Conservation (phyloP, 2,888 invertebrate genomes). For the Morpho helenor region DNA sequence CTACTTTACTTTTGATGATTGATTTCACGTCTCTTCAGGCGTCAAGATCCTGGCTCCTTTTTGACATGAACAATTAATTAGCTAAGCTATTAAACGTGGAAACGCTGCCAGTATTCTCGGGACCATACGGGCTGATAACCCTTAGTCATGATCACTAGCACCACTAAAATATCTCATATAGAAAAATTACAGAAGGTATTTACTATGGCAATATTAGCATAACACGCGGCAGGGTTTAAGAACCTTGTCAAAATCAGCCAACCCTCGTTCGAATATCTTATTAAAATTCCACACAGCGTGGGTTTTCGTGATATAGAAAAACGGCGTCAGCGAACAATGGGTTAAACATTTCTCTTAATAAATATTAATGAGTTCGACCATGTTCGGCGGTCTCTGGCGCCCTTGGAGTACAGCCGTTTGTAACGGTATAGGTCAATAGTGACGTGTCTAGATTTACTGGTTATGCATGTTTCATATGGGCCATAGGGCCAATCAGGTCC, state of each 20-base stretch:
- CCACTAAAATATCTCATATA: neutral
- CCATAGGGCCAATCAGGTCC: slow-evolving; percentile 50
- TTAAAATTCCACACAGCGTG: slow-evolving; percentile 22
- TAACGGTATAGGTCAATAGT: slow-evolving; percentile 19
- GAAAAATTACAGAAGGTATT: neutral
- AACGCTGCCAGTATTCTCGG: too few species aligned
- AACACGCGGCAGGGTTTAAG: slow-evolving; percentile 1
- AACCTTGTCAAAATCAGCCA: slow-evolving; percentile 6
- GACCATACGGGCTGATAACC: too few species aligned
- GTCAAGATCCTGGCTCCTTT: too few species aligned
- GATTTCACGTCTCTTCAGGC: too few species aligned
- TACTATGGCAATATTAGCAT: neutral
- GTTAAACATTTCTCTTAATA: slow-evolving; percentile 54
- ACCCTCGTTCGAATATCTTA: slow-evolving; percentile 9
- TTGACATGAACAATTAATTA: too few species aligned
- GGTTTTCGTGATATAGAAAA: slow-evolving; percentile 29
- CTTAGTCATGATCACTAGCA: too few species aligned
- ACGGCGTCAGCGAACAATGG: slow-evolving; percentile 38
- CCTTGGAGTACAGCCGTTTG: slow-evolving; percentile 21
- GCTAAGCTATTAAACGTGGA: too few species aligned
- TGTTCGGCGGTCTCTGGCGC: slow-evolving; percentile 20
- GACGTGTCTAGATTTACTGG: slow-evolving; percentile 37
- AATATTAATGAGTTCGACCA: slow-evolving; percentile 46
- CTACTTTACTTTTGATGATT: too few species aligned
- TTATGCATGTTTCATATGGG: slow-evolving; percentile 30